phyloP scores from a whole-genome alignment of 2,888 invertebrate genomes.

The Tenthredo scrophulariae region DNA sequence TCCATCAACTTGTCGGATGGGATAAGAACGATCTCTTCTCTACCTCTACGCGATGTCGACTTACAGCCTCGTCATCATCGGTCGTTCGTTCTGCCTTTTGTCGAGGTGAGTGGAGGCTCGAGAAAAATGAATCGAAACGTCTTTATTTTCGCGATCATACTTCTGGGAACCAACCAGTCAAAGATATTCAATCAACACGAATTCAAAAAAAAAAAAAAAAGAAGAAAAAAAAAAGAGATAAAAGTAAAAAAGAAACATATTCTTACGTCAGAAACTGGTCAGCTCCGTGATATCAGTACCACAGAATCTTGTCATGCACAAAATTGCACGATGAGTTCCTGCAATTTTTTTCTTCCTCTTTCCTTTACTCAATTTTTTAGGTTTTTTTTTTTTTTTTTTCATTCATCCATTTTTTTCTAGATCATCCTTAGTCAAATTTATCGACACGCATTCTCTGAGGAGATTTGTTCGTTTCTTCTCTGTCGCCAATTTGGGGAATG shows the following conservation, averaged over 20 bases:
- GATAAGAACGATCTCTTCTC: constrained; percentile 52
- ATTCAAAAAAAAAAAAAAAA: not conserved
- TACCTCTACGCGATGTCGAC: constrained; percentile 20
- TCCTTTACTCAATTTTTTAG: not conserved
- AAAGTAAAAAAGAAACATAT: not conserved
- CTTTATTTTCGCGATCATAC: constrained; percentile 24
- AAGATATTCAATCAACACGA: not conserved
- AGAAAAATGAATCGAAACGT: not conserved
- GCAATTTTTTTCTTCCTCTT: not conserved
- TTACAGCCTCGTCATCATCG: constrained; percentile 44
- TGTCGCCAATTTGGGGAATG: constrained; percentile 30
- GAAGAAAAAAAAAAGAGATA: not conserved
- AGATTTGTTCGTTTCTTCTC: not conserved
- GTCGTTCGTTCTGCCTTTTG: constrained; percentile 30
- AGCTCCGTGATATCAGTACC: not conserved
- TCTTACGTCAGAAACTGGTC: not conserved
- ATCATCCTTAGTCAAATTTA: not conserved
- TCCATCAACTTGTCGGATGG: constrained; percentile 66
- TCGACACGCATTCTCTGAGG: constrained; percentile 4
- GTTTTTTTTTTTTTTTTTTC: not conserved
- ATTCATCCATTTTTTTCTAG: not conserved
- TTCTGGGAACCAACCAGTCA: not conserved
- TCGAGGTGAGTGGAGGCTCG: not conserved
- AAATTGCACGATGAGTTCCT: not conserved
- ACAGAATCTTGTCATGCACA: not conserved